These are phyloP conservation scores for Tyto alba DNA, from an alignment of 2,113 vertebrate genomes.

Conservation along the genomic window DNA sequence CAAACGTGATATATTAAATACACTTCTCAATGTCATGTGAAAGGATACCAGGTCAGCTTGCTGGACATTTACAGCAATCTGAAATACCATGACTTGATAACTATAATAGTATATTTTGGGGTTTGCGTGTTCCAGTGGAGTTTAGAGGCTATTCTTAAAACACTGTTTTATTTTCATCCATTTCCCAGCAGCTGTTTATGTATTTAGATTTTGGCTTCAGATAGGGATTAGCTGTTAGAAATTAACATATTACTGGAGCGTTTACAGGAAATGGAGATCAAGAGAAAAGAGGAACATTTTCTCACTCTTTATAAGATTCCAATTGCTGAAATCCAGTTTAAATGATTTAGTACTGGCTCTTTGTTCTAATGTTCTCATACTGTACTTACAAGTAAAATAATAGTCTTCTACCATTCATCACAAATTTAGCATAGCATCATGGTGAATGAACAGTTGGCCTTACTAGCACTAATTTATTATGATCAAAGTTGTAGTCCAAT, in stretches of 20 bases:
- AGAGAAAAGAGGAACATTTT: background rate
- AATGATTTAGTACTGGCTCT: background rate
- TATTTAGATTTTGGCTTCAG: background rate
- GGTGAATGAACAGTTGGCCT: background rate
- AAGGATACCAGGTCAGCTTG: background rate
- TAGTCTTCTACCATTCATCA: background rate
- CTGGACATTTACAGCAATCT: background rate
- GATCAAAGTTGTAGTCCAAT: conserved; percentile 20
- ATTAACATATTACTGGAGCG: background rate
- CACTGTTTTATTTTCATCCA: background rate
- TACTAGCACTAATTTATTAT: conserved; percentile 27
- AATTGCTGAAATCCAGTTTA: background rate
- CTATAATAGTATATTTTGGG: background rate
- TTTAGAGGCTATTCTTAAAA: background rate
- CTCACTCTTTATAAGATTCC: background rate
- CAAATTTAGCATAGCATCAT: background rate
- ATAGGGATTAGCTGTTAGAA: background rate
- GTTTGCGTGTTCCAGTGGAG: background rate
- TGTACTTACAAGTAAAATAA: background rate
- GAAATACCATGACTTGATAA: background rate
- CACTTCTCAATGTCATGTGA: background rate
- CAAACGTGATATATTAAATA: background rate
- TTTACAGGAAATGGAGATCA: background rate
- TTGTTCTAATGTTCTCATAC: background rate
- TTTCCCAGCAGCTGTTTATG: background rate